Evolutionary conservation across 2,888 invertebrate genomes (phyloP).

Genomic region (Zhuqinia jingwanae): DNA sequence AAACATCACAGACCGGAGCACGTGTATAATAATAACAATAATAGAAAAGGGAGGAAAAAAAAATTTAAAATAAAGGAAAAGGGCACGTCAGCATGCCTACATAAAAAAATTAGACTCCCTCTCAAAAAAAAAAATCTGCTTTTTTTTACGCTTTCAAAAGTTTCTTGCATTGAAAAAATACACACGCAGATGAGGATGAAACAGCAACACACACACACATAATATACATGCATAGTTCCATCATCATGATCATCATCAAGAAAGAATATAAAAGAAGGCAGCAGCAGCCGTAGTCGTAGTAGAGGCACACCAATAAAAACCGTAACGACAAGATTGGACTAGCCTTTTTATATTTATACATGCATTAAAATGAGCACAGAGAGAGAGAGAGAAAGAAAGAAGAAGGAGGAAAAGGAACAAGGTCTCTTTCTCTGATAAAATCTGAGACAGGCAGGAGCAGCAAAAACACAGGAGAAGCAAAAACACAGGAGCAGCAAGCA

Average conservation of each 20-base stretch:
- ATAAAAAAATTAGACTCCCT: neutral
- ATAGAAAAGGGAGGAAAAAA: neutral
- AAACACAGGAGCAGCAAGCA: constrained; percentile 26
- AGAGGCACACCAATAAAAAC: constrained; percentile 58
- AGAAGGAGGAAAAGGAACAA: constrained; percentile 24
- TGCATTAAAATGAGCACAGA: constrained; percentile 4
- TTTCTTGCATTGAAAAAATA: constrained; percentile 37
- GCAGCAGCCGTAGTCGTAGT: too few relatives aligned
- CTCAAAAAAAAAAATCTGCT: too few relatives aligned
- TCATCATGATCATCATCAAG: too few relatives aligned
- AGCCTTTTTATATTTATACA: constrained; percentile 12
- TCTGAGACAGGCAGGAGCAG: constrained; percentile 9
- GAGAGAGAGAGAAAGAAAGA: constrained; percentile 29
- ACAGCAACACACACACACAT: too few relatives aligned
- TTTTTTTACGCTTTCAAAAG: neutral
- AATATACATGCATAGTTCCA: constrained; percentile 39
- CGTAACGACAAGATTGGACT: constrained; percentile 68
- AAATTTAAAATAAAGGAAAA: constrained; percentile 12
- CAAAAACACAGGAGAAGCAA: constrained; percentile 9
- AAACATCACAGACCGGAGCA: too few relatives aligned
- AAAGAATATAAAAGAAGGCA: constrained; percentile 30
- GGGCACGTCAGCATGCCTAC: constrained; percentile 15
- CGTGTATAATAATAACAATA: neutral
- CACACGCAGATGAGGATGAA: constrained; percentile 16
- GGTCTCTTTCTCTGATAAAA: constrained; percentile 46